Evolutionary conservation across 2,797 vertebrate genomes (phyloP), one percentile per base, ranked within the genome.

Genomic region (Hippoglossus hippoglossus): DNA sequence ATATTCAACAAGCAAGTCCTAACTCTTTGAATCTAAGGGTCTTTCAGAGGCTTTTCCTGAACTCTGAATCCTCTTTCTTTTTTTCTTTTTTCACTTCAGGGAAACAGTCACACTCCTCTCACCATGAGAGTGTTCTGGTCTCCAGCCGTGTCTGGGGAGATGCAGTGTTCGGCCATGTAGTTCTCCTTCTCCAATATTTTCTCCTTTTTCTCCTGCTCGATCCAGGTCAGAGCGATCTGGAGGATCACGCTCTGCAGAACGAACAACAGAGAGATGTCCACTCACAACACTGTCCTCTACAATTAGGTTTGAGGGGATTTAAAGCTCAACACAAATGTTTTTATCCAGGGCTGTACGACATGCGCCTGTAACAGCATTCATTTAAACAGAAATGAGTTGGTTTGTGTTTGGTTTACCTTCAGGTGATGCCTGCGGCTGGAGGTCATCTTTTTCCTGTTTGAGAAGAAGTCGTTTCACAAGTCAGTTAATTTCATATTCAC

Each of bases 391-490:
- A 21, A 49, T 49, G 1, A 16, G 12, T 19, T 34, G 47, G 2
- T 22, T 22, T 22, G 22, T 22, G 22, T 22, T 22, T 22, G 22
- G 22, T 58, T 74, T 85, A 91, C 91, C 90, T 92, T 92, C 31
- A 97, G 94, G 89, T 96, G 95, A 87, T 95, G 95, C 88, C 93
- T 94, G 79, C 96, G 96, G 92, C 95, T 95, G 58, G 95, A 95
- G 18, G 93, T 92, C 90, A 96, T 91, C 89, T 96, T 95, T 65
- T 91, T 96, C 36, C 95, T 90, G 65, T 84, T 87, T 54, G 26
- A 34, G 46, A 68, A 47, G 26, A 81, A 78, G 46, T 34, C 12
- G 25, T 44, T 15, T n/a, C 3, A 54, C 36, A 55, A 6, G 28
- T 56, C 24, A 59, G 15, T 31, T 28, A 19, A 55, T 21, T 19